Evolutionary conservation across 2,797 vertebrate genomes (phyloP).

Genomic region (Miichthys miiuy): DNA sequence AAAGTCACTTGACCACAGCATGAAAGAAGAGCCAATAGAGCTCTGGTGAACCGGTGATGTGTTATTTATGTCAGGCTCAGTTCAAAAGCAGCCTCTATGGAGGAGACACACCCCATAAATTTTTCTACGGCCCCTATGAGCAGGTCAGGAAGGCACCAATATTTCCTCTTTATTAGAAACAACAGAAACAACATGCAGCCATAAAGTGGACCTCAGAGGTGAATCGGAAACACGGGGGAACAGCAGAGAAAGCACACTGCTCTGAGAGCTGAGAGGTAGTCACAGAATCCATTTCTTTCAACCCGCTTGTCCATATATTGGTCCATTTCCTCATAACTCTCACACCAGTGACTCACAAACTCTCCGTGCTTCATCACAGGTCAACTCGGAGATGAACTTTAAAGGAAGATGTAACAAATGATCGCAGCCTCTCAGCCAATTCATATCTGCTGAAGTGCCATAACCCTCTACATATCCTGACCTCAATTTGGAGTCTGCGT

Average conservation of each 20-base stretch:
- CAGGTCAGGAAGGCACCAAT: constrained; percentile 82
- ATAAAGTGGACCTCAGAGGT: constrained; percentile 70
- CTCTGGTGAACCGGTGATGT: constrained; percentile 60
- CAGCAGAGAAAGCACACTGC: constrained; percentile 43
- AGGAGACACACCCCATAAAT: constrained; percentile 77
- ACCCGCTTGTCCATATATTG: constrained; percentile 37
- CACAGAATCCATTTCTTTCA: constrained; percentile 70
- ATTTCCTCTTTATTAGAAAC: constrained; percentile 85
- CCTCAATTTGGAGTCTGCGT: constrained; percentile 80
- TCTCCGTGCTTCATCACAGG: constrained; percentile 76
- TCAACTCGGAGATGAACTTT: constrained; percentile 77
- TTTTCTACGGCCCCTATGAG: constrained; percentile 75
- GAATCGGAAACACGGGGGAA: constrained; percentile 55
- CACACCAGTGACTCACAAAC: constrained; percentile 44
- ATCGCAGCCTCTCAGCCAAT: constrained; percentile 52
- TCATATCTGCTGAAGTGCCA: constrained; percentile 71
- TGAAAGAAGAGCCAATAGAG: constrained; percentile 55
- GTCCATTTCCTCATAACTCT: constrained; percentile 66
- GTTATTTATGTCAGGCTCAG: constrained; percentile 77
- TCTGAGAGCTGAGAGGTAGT: constrained; percentile 66
- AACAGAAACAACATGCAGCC: constrained; percentile 73
- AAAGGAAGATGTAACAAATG: constrained; percentile 76
- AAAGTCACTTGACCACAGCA: constrained; percentile 65
- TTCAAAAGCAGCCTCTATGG: constrained; percentile 70
- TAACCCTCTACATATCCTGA: constrained; percentile 81